Percentiles rank a stretch among this genome's conserved stretches.
Evolutionary conservation across 1,140 invertebrate species (phyloP).

Genomic region (Physella acuta): DNA sequence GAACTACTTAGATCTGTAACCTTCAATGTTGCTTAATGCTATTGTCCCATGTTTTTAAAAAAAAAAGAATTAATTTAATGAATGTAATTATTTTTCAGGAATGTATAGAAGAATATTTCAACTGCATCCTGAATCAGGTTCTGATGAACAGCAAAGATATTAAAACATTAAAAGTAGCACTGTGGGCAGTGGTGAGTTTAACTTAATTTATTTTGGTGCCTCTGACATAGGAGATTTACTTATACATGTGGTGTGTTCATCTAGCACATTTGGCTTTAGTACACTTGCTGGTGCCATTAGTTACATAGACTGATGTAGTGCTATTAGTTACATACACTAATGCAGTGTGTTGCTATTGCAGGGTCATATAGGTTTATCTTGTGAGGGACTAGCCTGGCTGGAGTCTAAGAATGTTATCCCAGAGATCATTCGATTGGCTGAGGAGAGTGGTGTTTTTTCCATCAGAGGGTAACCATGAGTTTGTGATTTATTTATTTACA

Average conservation of each 20-base stretch:
- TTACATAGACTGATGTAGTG: too few species aligned
- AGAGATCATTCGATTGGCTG: slow-evolving; percentile 71
- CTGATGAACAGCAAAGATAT: slow-evolving; percentile 52
- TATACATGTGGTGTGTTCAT: too few species aligned
- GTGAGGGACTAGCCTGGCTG: slow-evolving; percentile 73
- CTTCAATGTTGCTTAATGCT: too few species aligned
- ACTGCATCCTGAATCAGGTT: slow-evolving; percentile 47
- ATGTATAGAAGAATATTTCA: slow-evolving; percentile 43
- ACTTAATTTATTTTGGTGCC: background rate
- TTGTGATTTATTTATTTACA: background rate
- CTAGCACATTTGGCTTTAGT: too few species aligned
- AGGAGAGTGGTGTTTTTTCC: slow-evolving; percentile 79
- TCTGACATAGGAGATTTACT: too few species aligned
- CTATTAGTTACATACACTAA: too few species aligned
- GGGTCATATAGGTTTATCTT: slow-evolving; percentile 79
- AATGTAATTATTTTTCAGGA: slow-evolving; percentile 18
- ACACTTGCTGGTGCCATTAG: too few species aligned
- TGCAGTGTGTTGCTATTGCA: too few species aligned
- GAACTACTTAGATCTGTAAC: too few species aligned
- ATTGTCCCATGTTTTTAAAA: too few species aligned
- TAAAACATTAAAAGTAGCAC: slow-evolving; percentile 75
- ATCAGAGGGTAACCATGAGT: slow-evolving; percentile 68
- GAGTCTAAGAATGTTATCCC: slow-evolving; percentile 67
- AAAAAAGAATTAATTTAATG: too few species aligned
- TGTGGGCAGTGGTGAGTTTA: slow-evolving; percentile 75